Evolutionary conservation across 92 coral and sea anemone genomes (phyloP).

Genomic region (Porites lobata): DNA sequence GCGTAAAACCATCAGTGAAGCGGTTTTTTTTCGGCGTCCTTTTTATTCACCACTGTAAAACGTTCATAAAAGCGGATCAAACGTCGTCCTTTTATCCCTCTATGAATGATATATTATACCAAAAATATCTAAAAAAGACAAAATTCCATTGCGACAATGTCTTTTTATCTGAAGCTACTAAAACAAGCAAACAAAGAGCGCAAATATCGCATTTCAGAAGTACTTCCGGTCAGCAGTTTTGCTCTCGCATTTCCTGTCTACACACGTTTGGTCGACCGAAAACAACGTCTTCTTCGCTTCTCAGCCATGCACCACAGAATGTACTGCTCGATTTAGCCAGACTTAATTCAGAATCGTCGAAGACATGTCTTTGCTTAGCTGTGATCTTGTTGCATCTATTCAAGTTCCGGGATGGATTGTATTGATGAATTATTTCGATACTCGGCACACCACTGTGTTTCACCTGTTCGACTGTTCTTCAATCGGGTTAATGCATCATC

Average conservation of each 20-base stretch:
- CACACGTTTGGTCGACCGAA: neutral
- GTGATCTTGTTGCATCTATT: conserved; percentile 35
- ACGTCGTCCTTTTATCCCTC: neutral
- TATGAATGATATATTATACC: too few species aligned
- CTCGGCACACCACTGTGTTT: too few species aligned
- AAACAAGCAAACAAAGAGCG: too few species aligned
- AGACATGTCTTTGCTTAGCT: conserved; percentile 29
- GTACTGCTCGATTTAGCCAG: conserved; percentile 19
- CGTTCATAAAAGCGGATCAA: neutral
- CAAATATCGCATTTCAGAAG: too few species aligned
- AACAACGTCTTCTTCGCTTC: conserved; percentile 37
- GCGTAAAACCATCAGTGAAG: conserved; percentile 30
- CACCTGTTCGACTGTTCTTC: too few species aligned
- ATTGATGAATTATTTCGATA: neutral
- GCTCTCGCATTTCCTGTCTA: too few species aligned
- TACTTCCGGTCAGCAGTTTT: too few species aligned
- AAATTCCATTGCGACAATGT: too few species aligned
- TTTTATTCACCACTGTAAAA: conserved; percentile 37
- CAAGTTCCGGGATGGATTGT: conserved; percentile 21
- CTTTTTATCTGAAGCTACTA: too few species aligned
- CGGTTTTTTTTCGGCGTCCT: conserved; percentile 25
- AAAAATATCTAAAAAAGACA: too few species aligned
- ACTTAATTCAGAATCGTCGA: conserved; percentile 15
- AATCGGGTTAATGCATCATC: too few species aligned
- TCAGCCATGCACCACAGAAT: conserved; percentile 26